Percentiles rank a stretch among this genome's conserved stretches.
Evolutionary conservation across 2,113 vertebrate species (phyloP).

Genomic region (Sphaerodactylus townsendi): DNA sequence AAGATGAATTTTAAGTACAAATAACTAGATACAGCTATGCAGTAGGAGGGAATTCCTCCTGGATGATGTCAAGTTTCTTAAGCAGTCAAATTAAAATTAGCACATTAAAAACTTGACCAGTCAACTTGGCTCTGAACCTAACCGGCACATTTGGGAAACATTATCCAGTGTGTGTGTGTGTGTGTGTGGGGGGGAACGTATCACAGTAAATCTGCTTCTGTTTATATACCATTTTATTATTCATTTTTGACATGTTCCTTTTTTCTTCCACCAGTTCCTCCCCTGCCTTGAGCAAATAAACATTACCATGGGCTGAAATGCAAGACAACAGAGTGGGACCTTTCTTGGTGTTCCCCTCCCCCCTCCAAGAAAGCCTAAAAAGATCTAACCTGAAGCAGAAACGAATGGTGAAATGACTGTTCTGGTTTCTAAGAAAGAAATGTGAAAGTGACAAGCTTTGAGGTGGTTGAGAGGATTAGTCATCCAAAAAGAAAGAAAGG

Average conservation of each 20-base stretch:
- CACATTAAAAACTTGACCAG: slow-evolving; percentile 60
- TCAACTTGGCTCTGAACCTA: slow-evolving; percentile 73
- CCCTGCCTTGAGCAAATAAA: slow-evolving; percentile 73
- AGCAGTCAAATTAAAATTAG: slow-evolving; percentile 83
- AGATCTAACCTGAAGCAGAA: slow-evolving; percentile 66
- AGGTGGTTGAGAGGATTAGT: slow-evolving; percentile 38
- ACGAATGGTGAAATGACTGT: slow-evolving; percentile 64
- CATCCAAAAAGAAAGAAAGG: slow-evolving; percentile 30
- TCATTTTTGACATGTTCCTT: slow-evolving; percentile 81
- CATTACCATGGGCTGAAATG: slow-evolving; percentile 72
- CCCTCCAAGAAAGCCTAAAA: slow-evolving; percentile 49
- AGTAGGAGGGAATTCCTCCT: slow-evolving; percentile 78
- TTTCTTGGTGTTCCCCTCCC: slow-evolving; percentile 48
- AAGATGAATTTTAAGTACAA: slow-evolving; percentile 86
- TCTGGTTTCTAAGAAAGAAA: slow-evolving; percentile 61
- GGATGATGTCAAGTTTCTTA: slow-evolving; percentile 79
- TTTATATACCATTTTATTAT: slow-evolving; percentile 82
- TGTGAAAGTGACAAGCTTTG: slow-evolving; percentile 53
- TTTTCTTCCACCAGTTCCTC: slow-evolving; percentile 70
- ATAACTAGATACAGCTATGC: slow-evolving; percentile 84
- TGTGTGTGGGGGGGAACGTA: slow-evolving; percentile 77
- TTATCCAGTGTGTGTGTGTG: too few relatives aligned
- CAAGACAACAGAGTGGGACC: slow-evolving; percentile 65
- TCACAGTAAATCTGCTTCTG: slow-evolving; percentile 83
- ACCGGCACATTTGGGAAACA: slow-evolving; percentile 82